phyloP scores from a whole-genome alignment of 2,888 invertebrate species.

The Andrena dorsata region DNA sequence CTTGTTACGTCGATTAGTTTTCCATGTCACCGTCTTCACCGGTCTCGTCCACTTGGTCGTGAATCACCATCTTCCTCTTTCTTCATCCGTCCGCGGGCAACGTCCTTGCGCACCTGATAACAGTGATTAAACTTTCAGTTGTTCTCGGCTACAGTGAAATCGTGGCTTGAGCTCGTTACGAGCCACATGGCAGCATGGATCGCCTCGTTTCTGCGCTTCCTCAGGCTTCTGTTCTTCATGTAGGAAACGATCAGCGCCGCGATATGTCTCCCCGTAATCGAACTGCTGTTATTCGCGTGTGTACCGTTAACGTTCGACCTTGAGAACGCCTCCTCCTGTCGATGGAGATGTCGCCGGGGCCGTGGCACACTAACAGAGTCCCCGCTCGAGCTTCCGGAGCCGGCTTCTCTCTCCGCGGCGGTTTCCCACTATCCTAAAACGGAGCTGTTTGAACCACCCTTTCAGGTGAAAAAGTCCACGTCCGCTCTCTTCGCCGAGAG shows the following conservation, averaged over 20 bases:
- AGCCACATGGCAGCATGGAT: slow-evolving; percentile 79
- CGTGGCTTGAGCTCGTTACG: slow-evolving; percentile 77
- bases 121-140: slow-evolving; percentile 80
- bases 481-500: slow-evolving; percentile 77
- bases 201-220: slow-evolving; percentile 77
- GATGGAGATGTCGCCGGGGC: slow-evolving; percentile 57
- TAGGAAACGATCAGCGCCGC: slow-evolving; percentile 49
- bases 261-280: slow-evolving; percentile 34
- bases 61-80: slow-evolving; percentile 5
- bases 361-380: slow-evolving; percentile 69
- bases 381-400: slow-evolving; percentile 58
- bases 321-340: slow-evolving; percentile 63
- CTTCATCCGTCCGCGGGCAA: background rate
- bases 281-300: slow-evolving; percentile 23
- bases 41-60: slow-evolving; percentile 34
- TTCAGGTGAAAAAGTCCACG: slow-evolving; percentile 81
- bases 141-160: slow-evolving; percentile 74
- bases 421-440: slow-evolving; percentile 59
- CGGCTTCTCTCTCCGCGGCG: slow-evolving; percentile 42
- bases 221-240: slow-evolving; percentile 63
- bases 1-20: slow-evolving; percentile 47
- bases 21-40: slow-evolving; percentile 32
- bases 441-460: slow-evolving; percentile 72
- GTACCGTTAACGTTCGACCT: slow-evolving; percentile 53
- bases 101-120: slow-evolving; percentile 48